These are phyloP conservation scores for Cephus runcator DNA, from an alignment of 2,888 invertebrate species.

Conservation along the genomic window DNA sequence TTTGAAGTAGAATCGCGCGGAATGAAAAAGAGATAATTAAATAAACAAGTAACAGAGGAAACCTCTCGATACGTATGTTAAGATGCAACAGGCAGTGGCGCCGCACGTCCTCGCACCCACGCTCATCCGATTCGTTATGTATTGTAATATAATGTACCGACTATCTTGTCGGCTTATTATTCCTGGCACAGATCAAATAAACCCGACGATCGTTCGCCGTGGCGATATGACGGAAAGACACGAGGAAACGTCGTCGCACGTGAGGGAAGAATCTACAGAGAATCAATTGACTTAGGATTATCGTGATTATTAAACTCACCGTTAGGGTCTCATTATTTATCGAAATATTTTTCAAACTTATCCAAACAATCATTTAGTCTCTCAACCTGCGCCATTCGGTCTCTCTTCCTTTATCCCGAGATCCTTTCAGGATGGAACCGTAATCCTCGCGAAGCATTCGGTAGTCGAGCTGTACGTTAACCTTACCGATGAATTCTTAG, in stretches of 20 bases:
- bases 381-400: no score
- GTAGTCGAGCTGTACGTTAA: neutral
- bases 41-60: neutral
- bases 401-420: neutral
- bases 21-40: neutral
- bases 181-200: constrained; percentile 44
- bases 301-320: neutral
- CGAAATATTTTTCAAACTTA: neutral
- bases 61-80: neutral
- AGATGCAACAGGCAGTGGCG: neutral
- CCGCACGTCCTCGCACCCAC: neutral
- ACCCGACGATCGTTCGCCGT: constrained; percentile 16
- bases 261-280: neutral
- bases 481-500: neutral
- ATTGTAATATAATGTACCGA: neutral
- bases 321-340: neutral
- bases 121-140: neutral
- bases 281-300: neutral
- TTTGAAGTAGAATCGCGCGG: neutral
- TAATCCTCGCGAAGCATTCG: neutral
- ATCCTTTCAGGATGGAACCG: neutral
- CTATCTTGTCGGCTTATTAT: constrained; percentile 31
- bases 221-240: constrained; percentile 18
- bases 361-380: neutral
- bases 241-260: constrained; percentile 11